Base-by-base conservation (phyloP, 2,113 vertebrate species). In the Rhinichthys klamathensis region DNA sequence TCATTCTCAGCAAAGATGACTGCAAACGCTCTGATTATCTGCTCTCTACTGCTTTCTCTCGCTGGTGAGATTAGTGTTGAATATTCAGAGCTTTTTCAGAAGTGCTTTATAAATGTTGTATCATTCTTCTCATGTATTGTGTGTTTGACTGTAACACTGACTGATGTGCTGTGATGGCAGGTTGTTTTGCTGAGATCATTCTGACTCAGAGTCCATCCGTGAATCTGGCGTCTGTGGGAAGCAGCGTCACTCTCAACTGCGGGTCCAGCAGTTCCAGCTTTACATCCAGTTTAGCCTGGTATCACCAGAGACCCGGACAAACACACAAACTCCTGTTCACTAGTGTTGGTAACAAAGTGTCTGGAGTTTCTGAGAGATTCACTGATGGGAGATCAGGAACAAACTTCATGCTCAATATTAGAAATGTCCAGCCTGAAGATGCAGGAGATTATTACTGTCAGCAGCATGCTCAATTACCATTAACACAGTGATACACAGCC, bases 391-490 rank as follows among this genome's bases (percentile, higher is more conserved):
- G 41, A 75, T 75, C 73, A 75, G 73, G n/a, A 46, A 75, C 73
- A 51, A 75, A 75, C 72, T 75, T 10, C 72, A 75, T 49, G 44
- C 44, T 75, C n/a, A 74, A 49, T 27, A 49, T 74, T 8, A 74
- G 72, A 49, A 49, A 49, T 27, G n/a, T 74, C 44, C 72, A 18
- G 72, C 25, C 44, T 75, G 73, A 75, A 75, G 73, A 75, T 18
- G 44, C 73, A 75, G 73, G 73, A 51, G 44, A 75, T 75, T 75
- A 75, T 75, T 75, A 75, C 73, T 75, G 73, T 75, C 44, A 75
- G 9, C 73, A 75, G 44, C 0, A 8, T 49, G 0, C 0, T 74
- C 1, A 18, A 0, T 0, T 0, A 0, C 72, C 73, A 75, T 0
- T 4, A 12, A 44, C 69, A 73, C 69, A 44, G 23, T 73, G 69